Evolutionary conservation across 2,888 invertebrate genomes (phyloP), one percentile per base, ranked within the genome.

Genomic region (Sphaerophoria taeniata): DNA sequence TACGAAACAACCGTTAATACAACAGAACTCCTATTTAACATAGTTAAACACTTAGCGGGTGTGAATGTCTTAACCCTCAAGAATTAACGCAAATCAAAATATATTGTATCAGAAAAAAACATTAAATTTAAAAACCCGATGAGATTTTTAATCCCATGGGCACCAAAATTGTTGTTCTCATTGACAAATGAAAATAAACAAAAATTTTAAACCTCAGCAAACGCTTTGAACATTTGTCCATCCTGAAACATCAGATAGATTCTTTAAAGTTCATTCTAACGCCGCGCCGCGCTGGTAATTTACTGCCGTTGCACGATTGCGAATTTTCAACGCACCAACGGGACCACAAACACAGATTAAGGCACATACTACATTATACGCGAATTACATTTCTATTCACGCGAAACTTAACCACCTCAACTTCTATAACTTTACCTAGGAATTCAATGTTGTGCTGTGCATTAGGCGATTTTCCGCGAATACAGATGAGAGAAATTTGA

Each of bases 281-380:
- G 24, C 24, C 69, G 33, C 33, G 43, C 43, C 11, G 3, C 43
- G 36, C 2, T 2, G 16, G 67, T 80, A 67, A 80, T 84, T 84
- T 84, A 84, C 79, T 80, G 72, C 80, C 60, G 60, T 75, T 71
- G 60, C 55, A 47, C 60, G 16, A 75, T 75, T 65, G 47, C 51
- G 43, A 69, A 69, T 84, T 75, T 61, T 75, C 43, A 84, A 72
- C 67, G 75, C 84, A 72, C 84, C 84, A 56, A 47, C 49, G 84
- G 84, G 84, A 84, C 84, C 70, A 75, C 83, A 79, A 79, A 71
- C 83, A 73, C 65, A 74, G 53, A 71, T 71, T 58, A 72, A 61
- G 79, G 75, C 67, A 61, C 58, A 47, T 24, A 2, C 24, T 24
- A 24, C 24, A 24, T 24, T 24, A 24, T 24, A 24, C 24, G 53